Evolutionary conservation across 2,797 vertebrate species (phyloP).

Genomic region (Muscicapa striata): DNA sequence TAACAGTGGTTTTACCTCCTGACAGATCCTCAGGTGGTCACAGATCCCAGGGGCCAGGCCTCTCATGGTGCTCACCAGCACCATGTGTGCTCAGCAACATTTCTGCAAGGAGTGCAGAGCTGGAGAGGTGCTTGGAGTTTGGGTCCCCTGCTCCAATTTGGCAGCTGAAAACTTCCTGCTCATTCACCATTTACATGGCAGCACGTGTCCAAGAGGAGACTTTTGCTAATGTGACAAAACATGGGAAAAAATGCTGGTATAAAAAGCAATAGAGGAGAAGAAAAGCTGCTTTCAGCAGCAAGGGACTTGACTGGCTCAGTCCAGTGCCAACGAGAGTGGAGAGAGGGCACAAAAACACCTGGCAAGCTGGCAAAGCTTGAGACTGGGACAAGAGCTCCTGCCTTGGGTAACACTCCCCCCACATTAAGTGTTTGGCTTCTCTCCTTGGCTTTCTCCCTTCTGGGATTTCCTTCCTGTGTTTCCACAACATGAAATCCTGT

Average conservation of each 20-base stretch:
- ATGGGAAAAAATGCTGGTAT: background rate
- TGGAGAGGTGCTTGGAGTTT: background rate
- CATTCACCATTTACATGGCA: background rate
- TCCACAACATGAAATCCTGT: background rate
- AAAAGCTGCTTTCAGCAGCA: background rate
- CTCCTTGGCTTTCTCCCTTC: background rate
- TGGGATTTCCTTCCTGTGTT: background rate
- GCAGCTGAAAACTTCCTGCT: background rate
- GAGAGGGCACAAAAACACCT: background rate
- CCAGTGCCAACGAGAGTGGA: background rate
- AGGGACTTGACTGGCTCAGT: background rate
- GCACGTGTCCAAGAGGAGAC: background rate
- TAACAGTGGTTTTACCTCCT: background rate
- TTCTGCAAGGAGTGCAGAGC: background rate
- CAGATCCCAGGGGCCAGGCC: background rate
- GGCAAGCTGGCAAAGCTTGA: background rate
- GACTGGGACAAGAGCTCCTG: background rate
- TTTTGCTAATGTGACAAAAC: background rate
- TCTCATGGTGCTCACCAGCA: fast-evolving
- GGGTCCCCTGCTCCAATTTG: background rate
- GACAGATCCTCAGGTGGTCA: background rate
- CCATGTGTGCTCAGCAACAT: no score
- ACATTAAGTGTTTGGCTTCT: background rate
- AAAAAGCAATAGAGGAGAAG: background rate
- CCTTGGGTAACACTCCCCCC: background rate